Base-by-base conservation (phyloP, 2,888 invertebrate genomes). In the Himalopsyche anomala region DNA sequence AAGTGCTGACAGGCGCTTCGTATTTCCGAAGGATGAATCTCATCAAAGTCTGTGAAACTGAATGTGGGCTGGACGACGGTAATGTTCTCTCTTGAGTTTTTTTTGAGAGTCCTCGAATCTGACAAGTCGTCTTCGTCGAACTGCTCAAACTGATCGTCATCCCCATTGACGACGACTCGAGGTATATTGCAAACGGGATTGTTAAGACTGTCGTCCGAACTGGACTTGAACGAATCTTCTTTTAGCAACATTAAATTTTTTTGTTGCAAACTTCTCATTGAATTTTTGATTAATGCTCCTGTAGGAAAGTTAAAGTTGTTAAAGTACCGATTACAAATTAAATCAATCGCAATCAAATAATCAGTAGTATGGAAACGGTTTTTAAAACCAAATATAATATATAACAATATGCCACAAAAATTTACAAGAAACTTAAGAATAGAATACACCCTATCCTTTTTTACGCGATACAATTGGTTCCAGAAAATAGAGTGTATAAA, bases 121-220 rank as follows among this genome's bases (percentile, higher is more conserved):
- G 74, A 74, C 74, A 74, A 74, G 5, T 74, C 74, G 1, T 74
- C 74, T 36, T 74, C 74, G 36, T 74, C 74, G 5, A 38, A 74
- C 6, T 62, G 40, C 9, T 62, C 62, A 9, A 62, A 56, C 38
- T 56, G 62, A 42, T 82, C 69, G 9, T n/a, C 54, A n/a, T 82
- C 82, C 8, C 36, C 56, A 19, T 82, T 54, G 45, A 82, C 36
- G 5, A 82, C 38, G 4, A 82, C 82, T 9, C 82, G 40, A 9
- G 84, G 84, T 80, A 69, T 83, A 79, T 45, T 84, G 19, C 83
- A 85, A 42, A 42, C n/a, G n/a, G 90, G 90, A 87, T 90, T 91
- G 19, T 91, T 91, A 84, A 92, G 91, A 89, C 85, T 87, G 51
- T 85, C 83, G 5, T 87, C 87, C 11, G 87, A 87, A 80, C 85